Evolutionary conservation across 2,797 vertebrate genomes (phyloP).

Genomic region (Florisuga fusca): DNA sequence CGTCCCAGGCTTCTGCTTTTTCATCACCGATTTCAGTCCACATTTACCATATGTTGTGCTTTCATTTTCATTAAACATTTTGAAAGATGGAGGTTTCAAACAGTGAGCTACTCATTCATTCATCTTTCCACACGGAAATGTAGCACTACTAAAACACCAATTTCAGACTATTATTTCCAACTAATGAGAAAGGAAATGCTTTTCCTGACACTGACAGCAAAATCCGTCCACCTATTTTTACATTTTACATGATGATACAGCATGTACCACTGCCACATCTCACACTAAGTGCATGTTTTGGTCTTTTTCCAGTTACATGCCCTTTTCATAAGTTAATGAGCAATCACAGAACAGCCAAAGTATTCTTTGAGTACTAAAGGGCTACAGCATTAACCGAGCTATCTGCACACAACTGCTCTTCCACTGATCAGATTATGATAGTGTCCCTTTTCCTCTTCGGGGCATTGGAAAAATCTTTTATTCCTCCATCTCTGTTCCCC

Average conservation of each 20-base stretch:
- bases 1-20: not conserved
- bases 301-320: not conserved
- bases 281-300: not conserved
- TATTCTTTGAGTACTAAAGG: slow-evolving; percentile 16
- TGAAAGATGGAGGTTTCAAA: slow-evolving; percentile 63
- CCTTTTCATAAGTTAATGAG: slow-evolving; percentile 65
- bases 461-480: not conserved
- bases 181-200: slow-evolving; percentile 48
- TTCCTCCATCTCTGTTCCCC: not conserved
- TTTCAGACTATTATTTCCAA: slow-evolving; percentile 59
- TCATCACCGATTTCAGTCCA: slow-evolving; percentile 33
- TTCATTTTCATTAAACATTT: slow-evolving; percentile 64
- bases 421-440: not conserved
- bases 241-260: slow-evolving; percentile 14
- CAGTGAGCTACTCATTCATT: slow-evolving; percentile 38
- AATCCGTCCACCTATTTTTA: slow-evolving; percentile 13
- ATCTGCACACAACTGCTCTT: not conserved
- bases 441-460: not conserved
- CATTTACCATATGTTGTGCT: slow-evolving; percentile 46
- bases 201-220: slow-evolving; percentile 19
- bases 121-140: slow-evolving; percentile 43
- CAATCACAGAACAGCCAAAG: slow-evolving; percentile 65
- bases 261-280: not conserved
- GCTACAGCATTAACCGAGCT: not conserved
- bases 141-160: slow-evolving; percentile 40